phyloP scores from a whole-genome alignment of 2,797 vertebrate genomes.

The Tauraco hartlaubi region DNA sequence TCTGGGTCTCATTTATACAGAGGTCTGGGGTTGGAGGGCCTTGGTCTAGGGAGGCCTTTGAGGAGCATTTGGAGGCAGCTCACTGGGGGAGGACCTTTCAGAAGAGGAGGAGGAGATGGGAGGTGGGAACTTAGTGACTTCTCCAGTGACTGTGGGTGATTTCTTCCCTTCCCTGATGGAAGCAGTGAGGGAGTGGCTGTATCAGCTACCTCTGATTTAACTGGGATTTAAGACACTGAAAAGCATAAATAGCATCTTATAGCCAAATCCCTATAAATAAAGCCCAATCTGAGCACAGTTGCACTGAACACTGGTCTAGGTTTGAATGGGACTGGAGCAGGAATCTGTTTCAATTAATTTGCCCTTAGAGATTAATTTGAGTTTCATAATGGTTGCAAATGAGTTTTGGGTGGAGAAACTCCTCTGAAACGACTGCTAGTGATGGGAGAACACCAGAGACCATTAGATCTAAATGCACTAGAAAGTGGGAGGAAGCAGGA shows the following conservation, averaged over 20 bases:
- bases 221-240: background rate
- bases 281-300: background rate
- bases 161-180: background rate
- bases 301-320: accelerated
- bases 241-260: background rate
- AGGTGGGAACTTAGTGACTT: background rate
- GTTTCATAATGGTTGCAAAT: background rate
- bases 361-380: background rate
- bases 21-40: background rate
- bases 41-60: background rate
- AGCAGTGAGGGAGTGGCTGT: background rate
- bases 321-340: background rate
- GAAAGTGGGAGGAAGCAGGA: background rate
- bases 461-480: background rate
- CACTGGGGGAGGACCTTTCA: background rate
- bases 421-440: background rate
- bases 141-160: background rate
- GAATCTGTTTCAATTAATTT: background rate
- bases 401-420: background rate
- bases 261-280: background rate
- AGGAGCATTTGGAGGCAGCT: accelerated
- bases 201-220: background rate
- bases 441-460: background rate
- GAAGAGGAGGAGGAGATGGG: background rate
- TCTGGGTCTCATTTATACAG: background rate